These are phyloP conservation scores for Trichoplax adhaerens DNA, from an alignment of 37 sponge, comb jelly and placozoan genomes.

Conservation along the genomic window DNA sequence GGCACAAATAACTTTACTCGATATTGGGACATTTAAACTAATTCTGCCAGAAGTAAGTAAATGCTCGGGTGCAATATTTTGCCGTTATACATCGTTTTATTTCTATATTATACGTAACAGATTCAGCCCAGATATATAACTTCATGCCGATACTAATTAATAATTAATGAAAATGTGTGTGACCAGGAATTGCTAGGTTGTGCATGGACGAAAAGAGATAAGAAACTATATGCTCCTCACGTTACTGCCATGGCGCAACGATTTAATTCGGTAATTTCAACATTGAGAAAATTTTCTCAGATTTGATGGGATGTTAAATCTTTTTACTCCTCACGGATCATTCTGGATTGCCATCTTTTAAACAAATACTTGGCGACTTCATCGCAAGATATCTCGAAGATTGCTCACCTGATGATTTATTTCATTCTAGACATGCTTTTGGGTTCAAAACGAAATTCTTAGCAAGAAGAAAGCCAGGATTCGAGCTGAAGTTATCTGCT, in stretches of 20 bases:
- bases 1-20: slow-evolving; percentile 59
- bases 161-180: too few relatives aligned
- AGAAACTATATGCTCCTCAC: slow-evolving; percentile 30
- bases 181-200: slow-evolving; percentile 44
- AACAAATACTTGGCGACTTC: too few relatives aligned
- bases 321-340: too few relatives aligned
- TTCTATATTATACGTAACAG: background rate
- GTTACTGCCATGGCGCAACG: slow-evolving; percentile 37
- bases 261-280: slow-evolving; percentile 49
- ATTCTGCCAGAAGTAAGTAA: slow-evolving; percentile 27
- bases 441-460: slow-evolving; percentile 49
- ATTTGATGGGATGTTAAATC: background rate
- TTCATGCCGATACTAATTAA: too few relatives aligned
- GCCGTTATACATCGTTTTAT: background rate
- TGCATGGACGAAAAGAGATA: slow-evolving; percentile 56
- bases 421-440: slow-evolving; percentile 33
- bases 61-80: background rate
- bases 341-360: too few relatives aligned
- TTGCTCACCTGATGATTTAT: background rate
- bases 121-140: background rate
- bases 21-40: slow-evolving; percentile 38
- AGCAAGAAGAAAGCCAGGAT: slow-evolving; percentile 24
- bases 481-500: slow-evolving; percentile 34
- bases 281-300: background rate
- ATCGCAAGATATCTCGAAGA: background rate